Evolutionary conservation across 2,113 vertebrate genomes (phyloP).

Genomic region (Rana temporaria): DNA sequence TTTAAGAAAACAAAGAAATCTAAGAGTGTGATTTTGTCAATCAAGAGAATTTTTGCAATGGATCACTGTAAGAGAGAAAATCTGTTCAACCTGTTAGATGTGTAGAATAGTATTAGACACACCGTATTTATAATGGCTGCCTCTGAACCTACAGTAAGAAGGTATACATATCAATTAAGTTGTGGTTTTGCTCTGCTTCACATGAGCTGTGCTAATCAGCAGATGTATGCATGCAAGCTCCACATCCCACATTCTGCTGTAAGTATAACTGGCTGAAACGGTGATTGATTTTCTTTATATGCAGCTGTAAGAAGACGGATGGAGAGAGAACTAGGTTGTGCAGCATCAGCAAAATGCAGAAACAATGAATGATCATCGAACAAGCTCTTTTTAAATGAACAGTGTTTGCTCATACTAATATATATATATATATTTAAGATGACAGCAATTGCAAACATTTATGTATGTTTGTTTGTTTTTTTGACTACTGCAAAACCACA

Average conservation of each 20-base stretch:
- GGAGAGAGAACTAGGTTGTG: slow-evolving; percentile 73
- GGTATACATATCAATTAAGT: background rate
- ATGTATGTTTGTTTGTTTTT: background rate
- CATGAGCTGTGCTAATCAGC: background rate
- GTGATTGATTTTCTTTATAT: slow-evolving; percentile 81
- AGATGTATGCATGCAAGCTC: slow-evolving; percentile 47
- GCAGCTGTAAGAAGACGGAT: slow-evolving; percentile 91
- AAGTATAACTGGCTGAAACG: slow-evolving; percentile 83
- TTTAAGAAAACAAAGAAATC: too few relatives aligned
- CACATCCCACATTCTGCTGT: slow-evolving; percentile 76
- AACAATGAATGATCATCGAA: slow-evolving; percentile 62
- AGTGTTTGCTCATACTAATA: background rate
- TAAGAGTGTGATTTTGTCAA: too few relatives aligned
- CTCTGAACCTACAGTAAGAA: background rate
- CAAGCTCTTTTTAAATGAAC: background rate
- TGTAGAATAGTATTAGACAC: background rate
- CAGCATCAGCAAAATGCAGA: slow-evolving; percentile 79
- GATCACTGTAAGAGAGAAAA: too few relatives aligned
- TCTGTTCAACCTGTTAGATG: background rate
- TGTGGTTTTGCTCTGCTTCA: slow-evolving; percentile 12
- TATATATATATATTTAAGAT: background rate
- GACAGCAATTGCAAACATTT: background rate
- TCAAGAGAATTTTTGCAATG: too few relatives aligned
- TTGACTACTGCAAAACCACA: background rate
- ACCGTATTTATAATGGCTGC: background rate